These are phyloP conservation scores for Gallinago jamesoni DNA, from an alignment of 2,113 vertebrate species.

Conservation along the genomic window DNA sequence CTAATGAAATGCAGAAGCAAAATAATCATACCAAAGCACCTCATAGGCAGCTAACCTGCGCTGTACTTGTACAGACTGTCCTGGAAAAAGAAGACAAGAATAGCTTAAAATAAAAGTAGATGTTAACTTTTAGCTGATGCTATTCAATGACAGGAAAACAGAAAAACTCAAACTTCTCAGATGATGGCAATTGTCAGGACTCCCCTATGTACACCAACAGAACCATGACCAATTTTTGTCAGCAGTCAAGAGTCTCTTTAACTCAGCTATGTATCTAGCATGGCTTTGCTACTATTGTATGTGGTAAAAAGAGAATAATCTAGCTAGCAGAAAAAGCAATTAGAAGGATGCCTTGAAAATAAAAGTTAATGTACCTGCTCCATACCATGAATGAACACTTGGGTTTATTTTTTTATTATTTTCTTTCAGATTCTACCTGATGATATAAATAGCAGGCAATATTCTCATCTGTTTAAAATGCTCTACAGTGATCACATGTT, in stretches of 20 bases:
- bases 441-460: neutral
- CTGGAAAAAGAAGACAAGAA: neutral
- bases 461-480: slow-evolving; percentile 21
- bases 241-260: neutral
- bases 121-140: neutral
- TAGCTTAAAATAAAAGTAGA: neutral
- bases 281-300: neutral
- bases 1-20: neutral
- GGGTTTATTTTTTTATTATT: neutral
- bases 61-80: neutral
- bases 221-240: neutral
- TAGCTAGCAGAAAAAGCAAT: neutral
- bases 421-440: slow-evolving; percentile 3
- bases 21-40: neutral
- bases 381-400: neutral
- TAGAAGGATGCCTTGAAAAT: neutral
- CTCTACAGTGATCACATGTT: neutral
- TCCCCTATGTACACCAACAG: neutral
- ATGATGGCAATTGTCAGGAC: neutral
- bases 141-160: neutral
- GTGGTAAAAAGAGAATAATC: neutral
- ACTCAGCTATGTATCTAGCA: neutral
- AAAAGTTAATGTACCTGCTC: neutral
- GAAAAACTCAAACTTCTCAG: neutral
- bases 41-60: neutral